Evolutionary conservation across 2,113 vertebrate genomes (phyloP).

Genomic region (Psilopogon haemacephalus): DNA sequence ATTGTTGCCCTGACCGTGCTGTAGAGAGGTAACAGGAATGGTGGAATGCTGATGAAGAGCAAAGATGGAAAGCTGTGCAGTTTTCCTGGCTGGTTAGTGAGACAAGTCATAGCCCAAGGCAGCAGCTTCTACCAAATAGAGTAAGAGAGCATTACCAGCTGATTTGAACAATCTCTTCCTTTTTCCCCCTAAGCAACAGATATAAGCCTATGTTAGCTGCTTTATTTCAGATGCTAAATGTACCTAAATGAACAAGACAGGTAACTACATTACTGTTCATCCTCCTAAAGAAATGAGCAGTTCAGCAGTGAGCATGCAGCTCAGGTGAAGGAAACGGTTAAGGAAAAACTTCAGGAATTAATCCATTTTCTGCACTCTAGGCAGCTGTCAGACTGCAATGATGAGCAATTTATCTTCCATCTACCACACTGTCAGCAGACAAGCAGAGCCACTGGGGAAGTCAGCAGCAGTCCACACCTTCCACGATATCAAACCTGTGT

Average conservation of each 20-base stretch:
- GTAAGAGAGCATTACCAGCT: neutral
- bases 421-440: neutral
- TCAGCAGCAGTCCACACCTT: conserved; percentile 7
- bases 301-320: neutral
- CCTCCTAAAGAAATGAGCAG: neutral
- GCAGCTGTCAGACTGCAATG: conserved; percentile 46
- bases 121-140: neutral
- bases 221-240: neutral
- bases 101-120: neutral
- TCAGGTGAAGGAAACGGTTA: conserved; percentile 33
- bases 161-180: neutral
- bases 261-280: neutral
- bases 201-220: neutral
- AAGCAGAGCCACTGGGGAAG: neutral
- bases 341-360: conserved; percentile 19
- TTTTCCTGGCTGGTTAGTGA: neutral
- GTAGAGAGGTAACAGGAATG: neutral
- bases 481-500: neutral
- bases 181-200: neutral
- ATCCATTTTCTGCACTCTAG: neutral
- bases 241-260: neutral
- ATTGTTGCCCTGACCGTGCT: neutral
- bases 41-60: neutral
- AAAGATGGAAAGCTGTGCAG: neutral
- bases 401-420: conserved; percentile 55